Evolutionary conservation across 2,888 invertebrate genomes (phyloP).

Genomic region (Agrotis exclamationis): DNA sequence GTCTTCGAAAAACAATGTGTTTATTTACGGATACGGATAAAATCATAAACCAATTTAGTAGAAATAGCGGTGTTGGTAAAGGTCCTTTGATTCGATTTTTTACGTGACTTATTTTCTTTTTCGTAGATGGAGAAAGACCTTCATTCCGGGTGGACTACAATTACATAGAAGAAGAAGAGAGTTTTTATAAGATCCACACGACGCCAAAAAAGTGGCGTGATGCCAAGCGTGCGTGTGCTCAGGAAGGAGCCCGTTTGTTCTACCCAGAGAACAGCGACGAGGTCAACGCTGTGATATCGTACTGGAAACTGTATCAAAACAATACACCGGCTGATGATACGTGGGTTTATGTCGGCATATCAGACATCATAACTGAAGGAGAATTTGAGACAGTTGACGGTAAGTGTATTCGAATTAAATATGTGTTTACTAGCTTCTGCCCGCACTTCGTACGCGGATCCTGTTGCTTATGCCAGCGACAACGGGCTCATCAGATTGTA

Average conservation of each 20-base stretch:
- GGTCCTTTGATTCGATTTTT: too few species aligned
- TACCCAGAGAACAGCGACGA: slow-evolving; percentile 78
- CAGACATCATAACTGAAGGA: slow-evolving; percentile 68
- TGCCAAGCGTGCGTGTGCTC: slow-evolving; percentile 75
- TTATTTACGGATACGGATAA: too few species aligned
- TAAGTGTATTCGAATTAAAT: slow-evolving; percentile 35
- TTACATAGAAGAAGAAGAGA: slow-evolving; percentile 71
- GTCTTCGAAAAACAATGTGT: too few species aligned
- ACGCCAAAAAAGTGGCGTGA: slow-evolving; percentile 75
- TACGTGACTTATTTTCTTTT: background rate
- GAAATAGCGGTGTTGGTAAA: too few species aligned
- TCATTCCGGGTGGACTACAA: slow-evolving; percentile 81
- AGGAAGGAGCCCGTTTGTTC: slow-evolving; percentile 79
- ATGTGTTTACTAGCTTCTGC: too few species aligned
- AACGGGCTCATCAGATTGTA: too few species aligned
- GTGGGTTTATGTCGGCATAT: slow-evolving; percentile 11
- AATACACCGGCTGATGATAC: background rate
- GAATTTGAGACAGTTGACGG: slow-evolving; percentile 76
- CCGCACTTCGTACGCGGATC: too few species aligned
- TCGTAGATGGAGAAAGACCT: slow-evolving; percentile 74
- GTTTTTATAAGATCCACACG: slow-evolving; percentile 83
- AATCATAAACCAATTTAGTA: too few species aligned
- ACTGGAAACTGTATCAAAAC: slow-evolving; percentile 15
- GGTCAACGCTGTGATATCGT: slow-evolving; percentile 65
- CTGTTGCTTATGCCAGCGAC: too few species aligned